Percentiles rank a stretch among this genome's conserved stretches.
Conservation (phyloP, 2,797 vertebrate species). For the Labroides dimidiatus region DNA sequence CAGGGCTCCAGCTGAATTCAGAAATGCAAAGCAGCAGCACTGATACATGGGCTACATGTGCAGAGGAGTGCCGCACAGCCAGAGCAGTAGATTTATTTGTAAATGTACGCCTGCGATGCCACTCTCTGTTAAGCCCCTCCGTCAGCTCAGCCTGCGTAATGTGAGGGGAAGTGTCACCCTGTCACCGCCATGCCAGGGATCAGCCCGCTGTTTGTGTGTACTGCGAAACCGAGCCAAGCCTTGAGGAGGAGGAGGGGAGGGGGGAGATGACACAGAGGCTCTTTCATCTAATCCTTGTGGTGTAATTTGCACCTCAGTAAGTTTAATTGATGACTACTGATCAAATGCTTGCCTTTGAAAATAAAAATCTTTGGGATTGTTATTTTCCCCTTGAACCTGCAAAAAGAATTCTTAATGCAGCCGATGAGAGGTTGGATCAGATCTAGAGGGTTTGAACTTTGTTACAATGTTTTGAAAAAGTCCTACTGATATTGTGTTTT, state of each 20-base stretch:
- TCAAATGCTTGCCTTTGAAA: conserved; percentile 86
- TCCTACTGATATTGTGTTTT: conserved; percentile 28
- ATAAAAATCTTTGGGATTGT: conserved; percentile 81
- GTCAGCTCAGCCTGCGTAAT: conserved; percentile 79
- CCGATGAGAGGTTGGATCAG: conserved; percentile 74
- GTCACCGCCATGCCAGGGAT: conserved; percentile 79
- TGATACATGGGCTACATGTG: conserved; percentile 68
- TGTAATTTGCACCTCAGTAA: conserved; percentile 84
- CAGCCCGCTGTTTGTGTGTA: conserved; percentile 76
- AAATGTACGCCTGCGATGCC: conserved; percentile 75
- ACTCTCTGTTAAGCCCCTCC: conserved; percentile 80
- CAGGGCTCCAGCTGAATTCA: conserved; percentile 68
- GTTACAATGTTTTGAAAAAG: conserved; percentile 35
- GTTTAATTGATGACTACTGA: conserved; percentile 88
- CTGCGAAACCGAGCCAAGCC: conserved; percentile 72
- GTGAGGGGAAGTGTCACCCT: conserved; percentile 85
- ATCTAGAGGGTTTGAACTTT: conserved; percentile 64
- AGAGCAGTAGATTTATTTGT: conserved; percentile 76
- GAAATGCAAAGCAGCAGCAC: conserved; percentile 65
- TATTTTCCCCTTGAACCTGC: conserved; percentile 76
- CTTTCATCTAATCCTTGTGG: conserved; percentile 87
- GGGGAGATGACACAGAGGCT: conserved; percentile 79
- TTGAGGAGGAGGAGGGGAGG: conserved; percentile 75
- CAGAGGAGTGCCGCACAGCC: conserved; percentile 73
- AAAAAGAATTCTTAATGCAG: conserved; percentile 88